Evolutionary conservation across 2,113 vertebrate genomes (phyloP), one percentile per base, ranked within the genome.

Genomic region (Crotalus helleri): DNA sequence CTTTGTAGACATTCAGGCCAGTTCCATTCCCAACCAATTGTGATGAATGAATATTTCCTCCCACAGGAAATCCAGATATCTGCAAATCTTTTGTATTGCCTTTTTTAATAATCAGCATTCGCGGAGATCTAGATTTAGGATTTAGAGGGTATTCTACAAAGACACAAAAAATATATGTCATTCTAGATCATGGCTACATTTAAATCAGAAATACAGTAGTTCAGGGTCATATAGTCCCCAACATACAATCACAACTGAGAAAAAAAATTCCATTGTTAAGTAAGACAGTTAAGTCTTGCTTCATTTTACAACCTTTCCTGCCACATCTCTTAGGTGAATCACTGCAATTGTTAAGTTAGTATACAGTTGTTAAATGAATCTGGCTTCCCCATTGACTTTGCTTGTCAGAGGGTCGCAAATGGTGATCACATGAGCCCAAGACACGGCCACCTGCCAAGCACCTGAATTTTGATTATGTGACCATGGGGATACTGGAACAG

Each of bases 91-190:
- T 98, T 92, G 97, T 94, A 94, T 89, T 97, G 94, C 98, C 97
- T 94, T 98, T 98, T 96, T 97, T 98, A 96, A 98, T 98, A 94
- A 97, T 97, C 94, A 98, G 96, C 98, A 98, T 98, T 96, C 97
- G 98, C 9, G 97, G 97, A 93, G 97, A 96, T 97, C 97, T 98
- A 95, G 97, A 97, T 93, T 97, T 98, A 94, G 97, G 97, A 97
- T 98, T 98, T 94, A 98, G 97, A 94, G 98, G 98, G 92, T 98
- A 98, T 44, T 98, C 98, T 98, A 95, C 26, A 94, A 6, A 85
- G 87, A 94, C 95, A 95, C 91, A 95, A 96, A 94, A 81, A 95
- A 91, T 92, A 39, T 12, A 61, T 24, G 23, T 92, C 64, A 89
- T 33, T 8, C 29, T 55, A 85, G 39, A 92, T 46, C 5, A 58